Percentiles rank a stretch among this genome's conserved stretches.
Conservation (phyloP, 2,113 vertebrate species). For the Daubentonia madagascariensis region DNA sequence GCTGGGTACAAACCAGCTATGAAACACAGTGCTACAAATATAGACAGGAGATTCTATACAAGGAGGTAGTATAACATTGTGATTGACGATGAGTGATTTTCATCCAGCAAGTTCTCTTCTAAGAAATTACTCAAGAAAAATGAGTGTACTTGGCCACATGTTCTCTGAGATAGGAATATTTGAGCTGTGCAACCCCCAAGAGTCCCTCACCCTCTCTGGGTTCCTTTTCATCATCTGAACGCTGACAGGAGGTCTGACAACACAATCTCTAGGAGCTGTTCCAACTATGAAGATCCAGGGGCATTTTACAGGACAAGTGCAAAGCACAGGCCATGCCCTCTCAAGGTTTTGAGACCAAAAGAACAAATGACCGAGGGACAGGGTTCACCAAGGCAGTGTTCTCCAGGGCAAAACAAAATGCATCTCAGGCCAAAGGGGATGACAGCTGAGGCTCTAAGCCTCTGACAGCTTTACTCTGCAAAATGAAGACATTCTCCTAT, state of each 20-base stretch:
- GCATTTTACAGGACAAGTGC: background rate
- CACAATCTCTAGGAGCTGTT: background rate
- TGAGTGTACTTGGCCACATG: background rate
- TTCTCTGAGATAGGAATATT: background rate
- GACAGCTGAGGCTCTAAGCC: background rate
- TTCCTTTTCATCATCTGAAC: background rate
- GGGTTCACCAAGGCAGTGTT: background rate
- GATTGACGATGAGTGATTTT: no score
- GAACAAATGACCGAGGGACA: background rate
- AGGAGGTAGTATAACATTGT: background rate
- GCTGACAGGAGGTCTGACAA: background rate
- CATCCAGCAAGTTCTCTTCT: background rate
- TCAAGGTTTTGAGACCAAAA: background rate
- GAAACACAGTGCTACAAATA: background rate
- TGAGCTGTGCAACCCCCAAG: background rate
- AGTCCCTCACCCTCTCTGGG: background rate
- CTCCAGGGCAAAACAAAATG: background rate
- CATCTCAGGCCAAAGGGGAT: background rate
- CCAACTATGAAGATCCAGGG: background rate
- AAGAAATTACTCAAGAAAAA: background rate
- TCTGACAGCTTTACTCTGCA: background rate
- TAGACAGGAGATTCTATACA: background rate
- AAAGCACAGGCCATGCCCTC: background rate
- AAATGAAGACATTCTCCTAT: slow-evolving; percentile 25
- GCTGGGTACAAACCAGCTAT: background rate